Evolutionary conservation across 64 coral and sea anemone genomes (phyloP).

Genomic region (Anthopleura sola): DNA sequence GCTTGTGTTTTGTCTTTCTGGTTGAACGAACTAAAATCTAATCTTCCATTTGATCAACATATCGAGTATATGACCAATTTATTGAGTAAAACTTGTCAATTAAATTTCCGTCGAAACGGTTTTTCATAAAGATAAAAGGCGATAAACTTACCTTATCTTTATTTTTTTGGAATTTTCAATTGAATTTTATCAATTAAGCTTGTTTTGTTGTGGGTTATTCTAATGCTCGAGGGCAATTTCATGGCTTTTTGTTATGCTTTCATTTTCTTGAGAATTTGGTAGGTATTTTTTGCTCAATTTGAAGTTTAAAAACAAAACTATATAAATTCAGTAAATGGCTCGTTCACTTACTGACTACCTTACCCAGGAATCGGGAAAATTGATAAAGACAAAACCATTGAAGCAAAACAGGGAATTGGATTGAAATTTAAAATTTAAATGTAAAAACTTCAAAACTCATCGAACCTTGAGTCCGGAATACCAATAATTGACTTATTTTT

Average conservation of each 20-base stretch:
- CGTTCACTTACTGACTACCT: neutral
- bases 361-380: neutral
- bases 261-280: neutral
- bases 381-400: neutral
- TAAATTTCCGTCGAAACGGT: neutral
- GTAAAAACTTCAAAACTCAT: neutral
- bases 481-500: neutral
- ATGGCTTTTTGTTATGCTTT: neutral
- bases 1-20: neutral
- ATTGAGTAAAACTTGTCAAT: neutral
- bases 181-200: neutral
- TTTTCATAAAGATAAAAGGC: neutral
- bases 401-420: neutral
- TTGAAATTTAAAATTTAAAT: constrained; percentile 6
- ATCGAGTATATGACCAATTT: neutral
- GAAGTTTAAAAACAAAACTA: neutral
- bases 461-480: neutral
- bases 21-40: neutral
- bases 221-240: neutral
- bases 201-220: too few relatives aligned
- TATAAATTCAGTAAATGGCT: neutral
- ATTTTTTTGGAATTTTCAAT: neutral
- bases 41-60: neutral
- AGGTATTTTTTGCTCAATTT: neutral
- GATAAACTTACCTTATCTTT: neutral